Base-by-base conservation (phyloP, 64 coral and sea anemone genomes). In the Porites australiensis region DNA sequence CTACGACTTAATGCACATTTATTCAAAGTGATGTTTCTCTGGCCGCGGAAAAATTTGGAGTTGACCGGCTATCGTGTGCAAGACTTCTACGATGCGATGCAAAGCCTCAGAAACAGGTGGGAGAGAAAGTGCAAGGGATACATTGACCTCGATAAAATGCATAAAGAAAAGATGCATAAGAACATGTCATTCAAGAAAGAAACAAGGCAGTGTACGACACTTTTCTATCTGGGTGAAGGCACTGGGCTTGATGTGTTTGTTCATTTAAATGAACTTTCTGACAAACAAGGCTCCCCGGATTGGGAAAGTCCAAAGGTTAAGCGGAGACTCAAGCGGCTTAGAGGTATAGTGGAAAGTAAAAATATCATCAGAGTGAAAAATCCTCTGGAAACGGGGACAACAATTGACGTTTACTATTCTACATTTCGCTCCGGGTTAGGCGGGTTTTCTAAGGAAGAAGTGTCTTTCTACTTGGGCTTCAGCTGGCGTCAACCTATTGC, bases 11-110 rank as follows among this genome's bases (percentile, higher is more conserved):
- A 87, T 75, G 82, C 60, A 16, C 90, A 86, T 37, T 79, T 93
- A 48, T 58, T 93, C 13, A 93, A 93, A 47, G 90, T 93, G 21
- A 87, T 93, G 90, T 93, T 93, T 37, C 90, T 93, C 48, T 93
- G 90, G 90, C 90, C 90, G 0, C 63, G 82, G 51, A 7, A 69
- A 68, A 61, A 86, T 77, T 57, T 92, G 58, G 82, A 87, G 54
- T 65, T 92, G 9, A 74, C 5, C 16, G 18, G 58, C 68, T 92
- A 92, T 67, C 2, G n/a, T 12, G 59, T 76, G 0, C 13, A 86
- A 63, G 90, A 92, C 21, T 92, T 92, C 77, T 76, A 92, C 7
- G 82, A 92, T 44, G 47, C 82, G 0, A n/a, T 87, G 4, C 21
- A 78, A 47, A 74, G 79, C 4, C 81, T 92, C 6, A 23, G 47